A percentile compares a stretch with the other conserved stretches of the same genome.
phyloP scores from a whole-genome alignment of 1,140 invertebrate species.

The Drosophila sulfurigaster region DNA sequence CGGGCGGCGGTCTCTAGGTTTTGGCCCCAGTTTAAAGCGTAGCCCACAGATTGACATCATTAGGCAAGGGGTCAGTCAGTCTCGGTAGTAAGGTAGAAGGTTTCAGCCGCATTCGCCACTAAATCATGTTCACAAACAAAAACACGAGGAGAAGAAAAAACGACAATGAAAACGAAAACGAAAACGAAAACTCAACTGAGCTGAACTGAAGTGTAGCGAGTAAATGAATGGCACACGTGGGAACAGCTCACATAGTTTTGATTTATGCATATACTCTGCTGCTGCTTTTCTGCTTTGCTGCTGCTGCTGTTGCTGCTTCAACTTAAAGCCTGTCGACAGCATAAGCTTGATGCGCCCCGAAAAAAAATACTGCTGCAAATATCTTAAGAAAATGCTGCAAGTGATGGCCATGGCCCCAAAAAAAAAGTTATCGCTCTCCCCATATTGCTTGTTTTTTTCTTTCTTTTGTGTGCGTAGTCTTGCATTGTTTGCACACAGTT shows the following conservation, averaged over 20 bases:
- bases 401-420: neutral
- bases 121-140: conserved; percentile 63
- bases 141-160: conserved; percentile 21
- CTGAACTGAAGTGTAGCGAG: conserved; percentile 10
- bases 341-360: neutral
- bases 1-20: conserved; percentile 35
- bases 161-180: neutral
- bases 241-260: conserved; percentile 58
- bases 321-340: conserved; percentile 8
- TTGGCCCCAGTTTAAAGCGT: conserved; percentile 62
- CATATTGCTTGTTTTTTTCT: neutral
- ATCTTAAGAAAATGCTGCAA: conserved; percentile 8
- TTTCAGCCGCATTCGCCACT: conserved; percentile 46
- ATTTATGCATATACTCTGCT: conserved; percentile 57
- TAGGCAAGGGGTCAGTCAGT: conserved; percentile 52
- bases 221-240: conserved; percentile 76
- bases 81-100: neutral
- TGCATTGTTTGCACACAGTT: conserved; percentile 69
- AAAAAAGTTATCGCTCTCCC: too few relatives aligned
- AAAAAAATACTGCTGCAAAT: neutral
- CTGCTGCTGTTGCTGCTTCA: conserved; percentile 1
- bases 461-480: conserved; percentile 1
- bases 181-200: conserved; percentile 1
- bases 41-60: conserved; percentile 77
- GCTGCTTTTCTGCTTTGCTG: neutral